A percentile compares a stretch with the other conserved stretches of the same genome.
These are phyloP conservation scores for Drosophila koepferae DNA, from an alignment of 2,888 invertebrate genomes.

Conservation along the genomic window DNA sequence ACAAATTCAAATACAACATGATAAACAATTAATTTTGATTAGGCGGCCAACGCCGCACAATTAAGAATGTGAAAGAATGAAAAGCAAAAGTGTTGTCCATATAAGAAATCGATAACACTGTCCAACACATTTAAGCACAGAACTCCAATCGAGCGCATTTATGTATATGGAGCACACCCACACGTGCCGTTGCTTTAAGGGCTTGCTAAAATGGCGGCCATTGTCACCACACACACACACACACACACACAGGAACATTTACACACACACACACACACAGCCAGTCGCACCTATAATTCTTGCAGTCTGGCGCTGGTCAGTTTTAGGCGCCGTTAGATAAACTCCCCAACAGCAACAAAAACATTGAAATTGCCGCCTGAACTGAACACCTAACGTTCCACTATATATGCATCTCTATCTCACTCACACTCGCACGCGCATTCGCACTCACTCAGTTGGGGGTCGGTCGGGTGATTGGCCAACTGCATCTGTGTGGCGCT, in stretches of 20 bases:
- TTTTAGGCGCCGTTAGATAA: slow-evolving; percentile 76
- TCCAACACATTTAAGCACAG: slow-evolving; percentile 15
- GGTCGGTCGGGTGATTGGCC: background rate
- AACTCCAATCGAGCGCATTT: slow-evolving; percentile 26
- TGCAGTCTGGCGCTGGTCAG: slow-evolving; percentile 71
- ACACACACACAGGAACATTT: slow-evolving; percentile 20
- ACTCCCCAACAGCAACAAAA: slow-evolving; percentile 35
- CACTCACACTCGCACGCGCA: slow-evolving; percentile 1
- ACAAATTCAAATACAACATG: slow-evolving; percentile 78
- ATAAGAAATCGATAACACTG: slow-evolving; percentile 61
- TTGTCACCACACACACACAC: slow-evolving; percentile 67
- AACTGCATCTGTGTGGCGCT: slow-evolving; percentile 30
- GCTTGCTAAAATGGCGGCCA: slow-evolving; percentile 75
- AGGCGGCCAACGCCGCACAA: slow-evolving; percentile 70
- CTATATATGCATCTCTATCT: slow-evolving; percentile 9
- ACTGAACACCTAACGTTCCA: slow-evolving; percentile 24
- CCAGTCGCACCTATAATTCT: slow-evolving; percentile 73
- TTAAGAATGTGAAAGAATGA: slow-evolving; percentile 58
- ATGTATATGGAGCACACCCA: slow-evolving; percentile 46
- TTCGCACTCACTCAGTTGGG: slow-evolving; percentile 7
- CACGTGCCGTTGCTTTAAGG: slow-evolving; percentile 37
- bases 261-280: slow-evolving; percentile 12
- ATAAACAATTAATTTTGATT: slow-evolving; percentile 83
- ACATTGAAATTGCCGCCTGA: slow-evolving; percentile 17
- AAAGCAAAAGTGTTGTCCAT: slow-evolving; percentile 61